Percentiles rank a stretch among this genome's conserved stretches.
Evolutionary conservation across 2,888 invertebrate species (phyloP).

Genomic region (Coenonympha arcania): DNA sequence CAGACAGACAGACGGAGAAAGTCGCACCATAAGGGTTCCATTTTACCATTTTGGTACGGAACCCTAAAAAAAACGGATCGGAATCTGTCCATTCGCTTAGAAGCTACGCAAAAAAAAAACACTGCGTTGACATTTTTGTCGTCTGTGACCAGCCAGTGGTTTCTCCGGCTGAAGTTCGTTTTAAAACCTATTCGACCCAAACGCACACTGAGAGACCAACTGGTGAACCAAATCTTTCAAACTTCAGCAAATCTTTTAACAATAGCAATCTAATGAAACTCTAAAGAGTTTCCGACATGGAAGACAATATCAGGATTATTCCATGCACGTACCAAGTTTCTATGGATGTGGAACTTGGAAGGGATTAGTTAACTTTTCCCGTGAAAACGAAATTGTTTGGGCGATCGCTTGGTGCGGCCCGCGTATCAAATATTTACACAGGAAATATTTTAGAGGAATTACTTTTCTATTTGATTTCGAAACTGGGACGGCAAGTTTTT

Average conservation of each 20-base stretch:
- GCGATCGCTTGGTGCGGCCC: constrained; percentile 11
- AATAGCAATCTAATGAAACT: neutral
- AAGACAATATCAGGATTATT: constrained; percentile 11
- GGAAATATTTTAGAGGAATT: neutral
- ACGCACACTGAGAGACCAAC: too few relatives aligned
- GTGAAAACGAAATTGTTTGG: constrained; percentile 17
- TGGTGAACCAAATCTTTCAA: too few relatives aligned
- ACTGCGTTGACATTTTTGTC: too few relatives aligned
- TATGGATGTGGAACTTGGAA: constrained; percentile 16
- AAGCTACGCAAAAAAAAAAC: too few relatives aligned
- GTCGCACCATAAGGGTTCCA: too few relatives aligned
- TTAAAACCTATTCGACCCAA: too few relatives aligned
- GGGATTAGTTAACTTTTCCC: constrained; percentile 10
- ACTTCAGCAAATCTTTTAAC: neutral
- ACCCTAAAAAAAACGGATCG: too few relatives aligned
- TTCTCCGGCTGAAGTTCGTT: too few relatives aligned
- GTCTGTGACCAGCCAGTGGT: too few relatives aligned
- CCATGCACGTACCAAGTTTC: constrained; percentile 16
- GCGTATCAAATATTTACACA: constrained; percentile 15
- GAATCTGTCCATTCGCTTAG: too few relatives aligned
- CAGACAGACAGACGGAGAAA: too few relatives aligned
- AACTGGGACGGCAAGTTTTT: neutral
- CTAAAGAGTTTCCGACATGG: neutral
- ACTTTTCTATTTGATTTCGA: neutral
- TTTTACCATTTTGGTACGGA: too few relatives aligned